Base-by-base conservation (phyloP, 2,888 invertebrate genomes). In the Gortyna flavago region DNA sequence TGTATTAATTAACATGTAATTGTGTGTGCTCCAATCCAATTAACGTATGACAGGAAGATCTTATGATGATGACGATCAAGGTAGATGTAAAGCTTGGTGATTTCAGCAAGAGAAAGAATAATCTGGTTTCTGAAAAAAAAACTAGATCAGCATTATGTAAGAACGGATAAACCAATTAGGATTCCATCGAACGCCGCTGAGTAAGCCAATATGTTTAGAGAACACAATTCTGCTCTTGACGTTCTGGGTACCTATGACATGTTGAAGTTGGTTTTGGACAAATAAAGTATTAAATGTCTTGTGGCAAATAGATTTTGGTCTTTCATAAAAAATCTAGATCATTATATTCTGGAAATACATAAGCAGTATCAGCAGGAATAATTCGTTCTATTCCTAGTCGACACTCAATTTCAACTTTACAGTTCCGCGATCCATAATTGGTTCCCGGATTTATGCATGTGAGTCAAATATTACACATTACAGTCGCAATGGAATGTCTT, bases 1-100 rank as follows among this genome's bases (percentile, higher is more conserved):
- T 73, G 72, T n/a, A n/a, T 77, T 85, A 79, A 85, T 85, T 77
- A 83, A 67, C 41, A 69, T 64, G 66, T 79, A 71, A 79, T 83
- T 71, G 54, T 70, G 81, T 77, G 35, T 73, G 77, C 59, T 78
- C 16, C 64, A 61, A 77, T 81, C 79, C 78, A 75, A 85, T 85
- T 79, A 77, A 64, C 54, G 62, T 65, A 65, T 79, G 77, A 72
- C 85, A 84, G 76, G 71, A 77, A 61, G 44, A 54, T 48, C n/a
- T n/a, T 69, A 62, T 13, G 32, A 78, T 32, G 38, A 57, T 61
- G 61, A 69, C 3, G 29, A 18, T 69, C 3, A 35, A 35, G 18
- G 68, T 51, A 11, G 7, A 21, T 13, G 18, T 2, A 16, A 25
- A 25, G 51, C 9, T 35, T 25, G 5, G 8, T 32, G 32, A 35